Base-by-base conservation (phyloP, 2,113 vertebrate genomes). In the Brachypodius melanocephalos region DNA sequence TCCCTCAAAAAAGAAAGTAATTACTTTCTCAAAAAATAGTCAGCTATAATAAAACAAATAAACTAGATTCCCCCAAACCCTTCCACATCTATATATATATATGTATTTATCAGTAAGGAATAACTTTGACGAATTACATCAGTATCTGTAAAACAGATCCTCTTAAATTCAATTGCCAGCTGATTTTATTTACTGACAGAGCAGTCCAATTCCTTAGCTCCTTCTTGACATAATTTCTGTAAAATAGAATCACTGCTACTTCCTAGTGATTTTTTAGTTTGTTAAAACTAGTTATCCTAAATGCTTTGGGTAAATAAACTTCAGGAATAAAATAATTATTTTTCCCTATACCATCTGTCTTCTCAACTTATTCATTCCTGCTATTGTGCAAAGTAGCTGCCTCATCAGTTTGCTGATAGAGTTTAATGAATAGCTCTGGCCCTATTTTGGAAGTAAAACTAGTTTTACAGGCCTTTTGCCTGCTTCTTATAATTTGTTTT, bases 111-210 rank as follows among this genome's bases (percentile, higher is more conserved):
- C 31, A 61, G 22, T 25, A 36, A 93, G 36, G 28, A 72, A 22
- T 46, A 72, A 65, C 28, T 61, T 31, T 5, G 32, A 91, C 20
- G 45, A 84, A 84, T 49, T 38, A 73, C 84, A 81, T 65, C 40
- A 61, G 17, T 43, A 75, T 73, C 73, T 74, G 36, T 38, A 72
- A 66, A 91, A 66, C 17, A 73, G 29, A 67, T 49, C n/a, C 54
- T 62, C 45, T 73, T 63, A 57, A 89, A 72, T 61, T 71, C 61
- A 68, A 75, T 68, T 79, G 15, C 32, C 49, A 87, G 25, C 49
- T 85, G 72, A 87, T 78, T 87, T 76, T 81, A 42, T 89, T 72
- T 86, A 78, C 52, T 78, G 57, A 43, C 52, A 67, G 51, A 77
- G 36, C 17, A 69, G 25, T 8, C 49, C 78, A 76, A 67, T 81